These are phyloP conservation scores for Tanytarsus gracilentus DNA, from an alignment of 2,888 invertebrate genomes.

Conservation along the genomic window DNA sequence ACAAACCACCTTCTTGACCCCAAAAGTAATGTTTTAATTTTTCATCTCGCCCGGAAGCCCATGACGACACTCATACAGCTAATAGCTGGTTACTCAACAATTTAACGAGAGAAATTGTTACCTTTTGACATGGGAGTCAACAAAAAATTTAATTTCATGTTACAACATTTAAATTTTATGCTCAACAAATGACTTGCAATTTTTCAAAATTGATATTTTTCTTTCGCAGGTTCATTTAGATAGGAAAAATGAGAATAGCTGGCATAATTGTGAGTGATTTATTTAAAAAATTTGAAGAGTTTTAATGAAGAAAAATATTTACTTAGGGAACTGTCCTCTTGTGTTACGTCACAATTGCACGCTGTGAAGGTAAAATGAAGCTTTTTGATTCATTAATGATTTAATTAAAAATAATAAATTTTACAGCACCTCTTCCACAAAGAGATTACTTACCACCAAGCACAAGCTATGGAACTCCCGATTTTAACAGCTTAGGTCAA, in stretches of 20 bases:
- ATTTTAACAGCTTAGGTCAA: not conserved
- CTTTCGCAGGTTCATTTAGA: not conserved
- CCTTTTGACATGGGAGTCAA: no score
- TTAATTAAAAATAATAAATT: not conserved
- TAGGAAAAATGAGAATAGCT: constrained; percentile 9
- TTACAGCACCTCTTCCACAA: constrained; percentile 12
- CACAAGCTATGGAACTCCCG: constrained; percentile 24
- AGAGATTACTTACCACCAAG: constrained; percentile 22
- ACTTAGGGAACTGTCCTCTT: not conserved
- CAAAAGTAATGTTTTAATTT: no score
- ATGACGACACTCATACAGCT: no score
- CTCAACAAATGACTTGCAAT: no score
- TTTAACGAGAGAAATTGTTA: no score
- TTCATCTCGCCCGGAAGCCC: no score
- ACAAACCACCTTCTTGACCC: no score
- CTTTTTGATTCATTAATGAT: not conserved
- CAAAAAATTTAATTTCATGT: no score
- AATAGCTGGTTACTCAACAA: no score
- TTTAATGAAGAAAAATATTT: not conserved
- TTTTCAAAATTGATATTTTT: not conserved
- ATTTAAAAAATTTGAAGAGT: not conserved
- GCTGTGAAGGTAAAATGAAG: not conserved
- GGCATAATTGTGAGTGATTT: constrained; percentile 4
- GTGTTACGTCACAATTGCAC: not conserved
- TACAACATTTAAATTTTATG: no score